Base-by-base conservation (phyloP, 2,888 invertebrate genomes). In the Agrilus biguttatus region DNA sequence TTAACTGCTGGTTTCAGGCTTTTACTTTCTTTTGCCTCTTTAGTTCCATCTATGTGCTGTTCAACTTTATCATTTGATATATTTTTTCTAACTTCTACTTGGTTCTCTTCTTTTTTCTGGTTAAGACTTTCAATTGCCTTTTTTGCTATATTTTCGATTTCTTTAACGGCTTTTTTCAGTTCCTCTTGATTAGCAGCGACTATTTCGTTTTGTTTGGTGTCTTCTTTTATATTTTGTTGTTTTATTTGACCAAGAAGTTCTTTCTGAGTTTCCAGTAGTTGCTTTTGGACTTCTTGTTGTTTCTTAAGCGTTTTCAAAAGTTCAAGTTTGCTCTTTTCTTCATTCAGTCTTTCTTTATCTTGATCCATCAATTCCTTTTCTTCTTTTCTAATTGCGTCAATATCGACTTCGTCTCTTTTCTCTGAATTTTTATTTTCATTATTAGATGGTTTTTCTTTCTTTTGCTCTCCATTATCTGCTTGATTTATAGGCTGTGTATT, bases 221-320 rank as follows among this genome's bases (percentile, higher is more conserved):
- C 51, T 50, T 73, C 72, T 47, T 71, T 61, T 44, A 73, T 71
- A 28, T 28, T 42, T 33, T 38, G 34, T 36, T 49, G 41, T 43
- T 74, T 71, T 17, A 80, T 65, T 57, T 78, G 74, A 47, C 75
- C 66, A 37, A 80, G 58, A 45, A 80, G 69, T 55, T 77, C 70
- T 51, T 78, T 77, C 53, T 81, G 79, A 56, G 82, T 77, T 51
- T 78, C 72, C 32, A 82, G 69, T 47, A 83, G 62, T 58, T 80
- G 73, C 53, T 77, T 72, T 54, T 81, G 79, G 55, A 79, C 78
- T 57, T 77, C 70, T 44, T 78, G 77, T 49, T 83, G 78, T 56
- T 78, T 74, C 60, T 80, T 77, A 14, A 83, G 68, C 14, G 77
- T 77, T 58, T 77, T 74, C 32, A 78, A 67, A 8, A 80, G 58